These are phyloP conservation scores for Drymonia ruficornis DNA, from an alignment of 2,888 invertebrate species.

Conservation along the genomic window DNA sequence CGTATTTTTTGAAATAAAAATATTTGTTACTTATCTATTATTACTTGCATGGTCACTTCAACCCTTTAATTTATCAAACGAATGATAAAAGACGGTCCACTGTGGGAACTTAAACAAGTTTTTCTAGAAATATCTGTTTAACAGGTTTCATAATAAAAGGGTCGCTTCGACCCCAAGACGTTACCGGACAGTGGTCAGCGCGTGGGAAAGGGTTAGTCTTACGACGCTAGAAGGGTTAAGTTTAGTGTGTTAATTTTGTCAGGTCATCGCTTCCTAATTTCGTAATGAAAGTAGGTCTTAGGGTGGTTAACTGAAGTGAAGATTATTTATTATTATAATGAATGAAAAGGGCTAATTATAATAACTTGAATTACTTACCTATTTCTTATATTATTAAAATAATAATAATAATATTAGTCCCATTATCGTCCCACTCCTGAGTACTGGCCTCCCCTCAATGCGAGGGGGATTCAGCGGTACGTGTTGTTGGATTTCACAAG, in stretches of 20 bases:
- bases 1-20: no score
- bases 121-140: slow-evolving; percentile 40
- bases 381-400: no score
- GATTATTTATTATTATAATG: slow-evolving; percentile 3
- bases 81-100: slow-evolving; percentile 25
- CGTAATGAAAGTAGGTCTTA: slow-evolving; percentile 21
- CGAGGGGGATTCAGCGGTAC: no score
- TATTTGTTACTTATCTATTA: no score
- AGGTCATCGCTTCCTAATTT: slow-evolving; percentile 27
- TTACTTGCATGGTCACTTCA: slow-evolving; percentile 11
- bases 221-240: slow-evolving; percentile 13
- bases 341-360: no score
- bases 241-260: slow-evolving; percentile 20
- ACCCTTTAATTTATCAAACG: slow-evolving; percentile 11
- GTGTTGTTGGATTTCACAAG: no score
- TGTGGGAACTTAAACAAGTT: slow-evolving; percentile 63
- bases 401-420: no score
- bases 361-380: no score
- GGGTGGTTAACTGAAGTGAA: slow-evolving; percentile 17
- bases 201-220: slow-evolving; percentile 56
- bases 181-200: slow-evolving; percentile 66
- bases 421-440: no score
- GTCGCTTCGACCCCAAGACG: slow-evolving; percentile 45
- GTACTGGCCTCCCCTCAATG: no score
- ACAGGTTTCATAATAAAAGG: slow-evolving; percentile 48